These are phyloP conservation scores for Urechis unicinctus DNA, from an alignment of 2,888 invertebrate genomes.

Conservation along the genomic window DNA sequence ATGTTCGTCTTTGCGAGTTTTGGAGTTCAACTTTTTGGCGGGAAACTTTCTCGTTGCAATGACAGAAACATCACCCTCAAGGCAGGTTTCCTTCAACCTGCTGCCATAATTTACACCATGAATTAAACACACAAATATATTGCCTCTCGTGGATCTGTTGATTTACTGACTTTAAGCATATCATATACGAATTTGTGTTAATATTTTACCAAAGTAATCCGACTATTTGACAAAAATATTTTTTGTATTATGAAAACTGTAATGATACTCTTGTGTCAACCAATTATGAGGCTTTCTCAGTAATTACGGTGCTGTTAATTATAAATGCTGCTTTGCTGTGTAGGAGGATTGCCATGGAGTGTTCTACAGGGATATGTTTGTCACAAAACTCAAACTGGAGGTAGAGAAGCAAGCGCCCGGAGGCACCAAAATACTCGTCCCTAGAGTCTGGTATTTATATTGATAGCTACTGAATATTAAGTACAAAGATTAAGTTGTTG, in stretches of 20 bases:
- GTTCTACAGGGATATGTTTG: slow-evolving; percentile 89
- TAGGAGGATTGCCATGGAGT: slow-evolving; percentile 88
- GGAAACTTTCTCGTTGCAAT: slow-evolving; percentile 90
- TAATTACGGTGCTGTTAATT: no score
- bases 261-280: no score
- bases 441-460: slow-evolving; percentile 78
- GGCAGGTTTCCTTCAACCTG: slow-evolving; percentile 11
- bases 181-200: no score
- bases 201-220: no score
- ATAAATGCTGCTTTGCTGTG: slow-evolving; percentile 41
- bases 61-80: slow-evolving; percentile 72
- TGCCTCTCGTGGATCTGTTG: background rate
- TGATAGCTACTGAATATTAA: background rate
- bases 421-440: slow-evolving; percentile 91
- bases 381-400: slow-evolving; percentile 92
- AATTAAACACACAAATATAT: background rate
- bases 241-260: no score
- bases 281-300: no score
- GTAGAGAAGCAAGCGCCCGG: slow-evolving; percentile 76
- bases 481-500: no score
- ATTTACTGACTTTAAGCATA: no score
- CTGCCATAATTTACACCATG: background rate
- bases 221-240: no score
- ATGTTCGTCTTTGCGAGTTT: slow-evolving; percentile 99
- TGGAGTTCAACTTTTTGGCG: slow-evolving; percentile 96